These are phyloP conservation scores for Macrosiphum euphorbiae DNA, from an alignment of 2,888 invertebrate species.

Conservation along the genomic window DNA sequence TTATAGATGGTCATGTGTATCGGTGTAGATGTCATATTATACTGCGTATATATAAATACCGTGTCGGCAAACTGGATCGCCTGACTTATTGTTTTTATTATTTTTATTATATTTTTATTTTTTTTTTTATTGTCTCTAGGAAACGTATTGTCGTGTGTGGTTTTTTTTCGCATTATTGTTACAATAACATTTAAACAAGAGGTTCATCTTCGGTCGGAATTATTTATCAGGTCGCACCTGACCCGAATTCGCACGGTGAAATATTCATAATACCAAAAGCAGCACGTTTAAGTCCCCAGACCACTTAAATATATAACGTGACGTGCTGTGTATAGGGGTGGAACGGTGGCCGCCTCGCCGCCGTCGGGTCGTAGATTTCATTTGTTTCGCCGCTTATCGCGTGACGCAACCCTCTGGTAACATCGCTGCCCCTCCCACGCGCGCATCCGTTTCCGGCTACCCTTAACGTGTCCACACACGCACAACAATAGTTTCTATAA, in stretches of 20 bases:
- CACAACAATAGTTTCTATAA: neutral
- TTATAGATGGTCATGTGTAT: neutral
- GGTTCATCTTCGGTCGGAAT: slow-evolving; percentile 49
- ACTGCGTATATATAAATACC: neutral
- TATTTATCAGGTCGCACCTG: slow-evolving; percentile 60
- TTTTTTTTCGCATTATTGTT: neutral
- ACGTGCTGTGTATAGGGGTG: neutral
- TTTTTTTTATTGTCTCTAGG: slow-evolving; percentile 17
- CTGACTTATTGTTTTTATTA: neutral
- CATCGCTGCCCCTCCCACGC: slow-evolving; percentile 40
- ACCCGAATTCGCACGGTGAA: slow-evolving; percentile 62
- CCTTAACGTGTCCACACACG: neutral
- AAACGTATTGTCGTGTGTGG: neutral
- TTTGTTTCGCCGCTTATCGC: slow-evolving; percentile 54
- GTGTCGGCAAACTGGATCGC: slow-evolving; percentile 21
- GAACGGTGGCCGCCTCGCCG: neutral
- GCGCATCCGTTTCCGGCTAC: slow-evolving; percentile 48
- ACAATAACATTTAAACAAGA: slow-evolving; percentile 51
- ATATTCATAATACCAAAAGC: slow-evolving; percentile 41
- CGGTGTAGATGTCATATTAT: neutral
- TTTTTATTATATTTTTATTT: neutral
- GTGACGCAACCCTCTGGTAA: slow-evolving; percentile 40
- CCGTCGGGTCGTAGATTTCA: slow-evolving; percentile 48
- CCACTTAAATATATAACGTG: slow-evolving; percentile 5
- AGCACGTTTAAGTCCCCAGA: neutral